Evolutionary conservation across 2,113 vertebrate species (phyloP).

Genomic region (Oreotrochilus melanogaster): DNA sequence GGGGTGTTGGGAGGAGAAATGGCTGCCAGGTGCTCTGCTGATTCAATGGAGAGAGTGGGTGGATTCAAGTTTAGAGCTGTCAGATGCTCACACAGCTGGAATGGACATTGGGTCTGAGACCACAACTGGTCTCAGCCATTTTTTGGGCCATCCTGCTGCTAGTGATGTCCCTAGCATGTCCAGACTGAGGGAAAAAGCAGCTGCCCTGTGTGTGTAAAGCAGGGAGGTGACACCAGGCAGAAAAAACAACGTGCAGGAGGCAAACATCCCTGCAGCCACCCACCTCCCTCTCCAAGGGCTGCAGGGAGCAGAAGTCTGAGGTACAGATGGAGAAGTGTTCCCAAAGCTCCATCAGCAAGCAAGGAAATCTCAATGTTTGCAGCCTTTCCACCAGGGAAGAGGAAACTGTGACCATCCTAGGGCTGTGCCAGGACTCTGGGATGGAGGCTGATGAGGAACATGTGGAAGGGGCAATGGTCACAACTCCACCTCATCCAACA

Average conservation of each 20-base stretch:
- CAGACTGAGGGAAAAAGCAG: not conserved
- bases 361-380: not conserved
- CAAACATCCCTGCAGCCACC: not conserved
- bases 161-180: not conserved
- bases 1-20: not conserved
- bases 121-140: not conserved
- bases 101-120: not conserved
- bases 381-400: not conserved
- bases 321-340: not conserved
- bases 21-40: not conserved
- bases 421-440: not conserved
- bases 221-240: not conserved
- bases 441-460: accelerated
- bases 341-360: accelerated
- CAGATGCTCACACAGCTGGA: not conserved
- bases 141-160: not conserved
- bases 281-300: not conserved
- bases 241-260: not conserved
- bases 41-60: not conserved
- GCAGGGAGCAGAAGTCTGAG: not conserved
- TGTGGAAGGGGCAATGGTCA: not conserved
- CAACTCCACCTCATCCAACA: not conserved
- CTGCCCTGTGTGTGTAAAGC: not conserved
- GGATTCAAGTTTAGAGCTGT: not conserved
- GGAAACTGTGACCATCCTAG: accelerated